Conservation (phyloP, 2,113 vertebrate genomes). For the Tinamus guttatus region DNA sequence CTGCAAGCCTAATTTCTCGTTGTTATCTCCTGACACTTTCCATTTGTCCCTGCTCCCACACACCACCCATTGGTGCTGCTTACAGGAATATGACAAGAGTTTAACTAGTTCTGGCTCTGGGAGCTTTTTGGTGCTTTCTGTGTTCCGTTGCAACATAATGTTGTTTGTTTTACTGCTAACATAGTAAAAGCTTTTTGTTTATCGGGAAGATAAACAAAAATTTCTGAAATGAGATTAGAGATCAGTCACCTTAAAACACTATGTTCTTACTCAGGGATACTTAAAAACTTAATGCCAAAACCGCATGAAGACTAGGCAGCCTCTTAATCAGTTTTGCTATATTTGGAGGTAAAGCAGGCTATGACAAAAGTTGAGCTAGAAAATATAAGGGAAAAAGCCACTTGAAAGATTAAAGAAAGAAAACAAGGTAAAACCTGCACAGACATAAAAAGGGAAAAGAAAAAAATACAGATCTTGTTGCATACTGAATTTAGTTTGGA, state of each 20-base stretch:
- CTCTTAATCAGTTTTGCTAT: background rate
- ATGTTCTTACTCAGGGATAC: background rate
- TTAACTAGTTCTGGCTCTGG: background rate
- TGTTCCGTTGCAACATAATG: background rate
- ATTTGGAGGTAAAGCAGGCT: background rate
- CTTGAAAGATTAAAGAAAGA: background rate
- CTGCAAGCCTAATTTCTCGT: background rate
- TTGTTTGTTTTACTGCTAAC: background rate
- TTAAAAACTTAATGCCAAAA: background rate
- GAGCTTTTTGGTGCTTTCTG: background rate
- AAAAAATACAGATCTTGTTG: background rate
- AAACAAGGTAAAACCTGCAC: background rate
- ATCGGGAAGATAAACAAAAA: background rate
- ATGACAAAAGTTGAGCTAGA: background rate
- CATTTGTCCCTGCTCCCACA: background rate
- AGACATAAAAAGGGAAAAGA: background rate
- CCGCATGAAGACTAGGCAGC: background rate
- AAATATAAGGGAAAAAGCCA: background rate
- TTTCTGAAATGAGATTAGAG: background rate
- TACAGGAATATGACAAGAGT: rapidly evolving
- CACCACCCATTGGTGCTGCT: background rate
- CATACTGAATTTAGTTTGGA: background rate
- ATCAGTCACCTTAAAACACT: background rate
- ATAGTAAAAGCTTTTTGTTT: background rate
- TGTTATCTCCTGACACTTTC: background rate